Evolutionary conservation across 2,113 vertebrate species (phyloP), one percentile per base, ranked within the genome.

Genomic region (Scophthalmus maximus): DNA sequence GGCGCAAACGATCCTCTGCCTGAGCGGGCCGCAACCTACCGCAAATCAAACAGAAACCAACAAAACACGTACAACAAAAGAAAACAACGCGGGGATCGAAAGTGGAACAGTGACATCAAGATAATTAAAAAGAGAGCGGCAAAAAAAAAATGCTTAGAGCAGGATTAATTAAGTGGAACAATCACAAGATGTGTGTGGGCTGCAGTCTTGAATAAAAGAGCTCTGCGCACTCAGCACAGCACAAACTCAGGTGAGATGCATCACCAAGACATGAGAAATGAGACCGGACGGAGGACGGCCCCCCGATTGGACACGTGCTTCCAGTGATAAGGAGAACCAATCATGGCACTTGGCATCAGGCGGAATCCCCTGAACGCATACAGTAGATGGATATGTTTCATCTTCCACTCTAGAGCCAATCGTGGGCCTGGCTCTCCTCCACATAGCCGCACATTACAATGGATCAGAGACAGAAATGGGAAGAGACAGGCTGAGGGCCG

Each of bases 331-430:
- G 32, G 64, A 52, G 47, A 11, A 62, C 59, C 77, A 76, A 68
- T 83, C 68, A 64, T 32, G 42, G 68, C 57, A 64, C 56, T 78
- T 73, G 63, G 56, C 69, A 25, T 75, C 55, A 25, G 34, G 73
- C 46, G 22, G 55, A 63, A 78, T 76, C 72, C 60, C 79, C 73
- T 62, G 32, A 85, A 76, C 72, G 69, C 63, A 46, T 52, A 65
- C 55, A 49, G 57, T 68, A 69, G 75, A 78, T 68, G 69, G 73
- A 56, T 72, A 67, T 25, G 53, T 81, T 90, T 86, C 75, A 86
- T 86, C 84, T 73, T 79, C 74, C 56, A 61, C 32, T 40, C 61
- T 44, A 76, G 46, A 79, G 67, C 22, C 72, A 55, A 52, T 65
- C 11, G 15, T 34, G 72, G 69, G 44, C 42, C 73, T 76, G 72